These are phyloP conservation scores for Callyntrura sp. DNA, from an alignment of 2,888 invertebrate species.

Conservation along the genomic window DNA sequence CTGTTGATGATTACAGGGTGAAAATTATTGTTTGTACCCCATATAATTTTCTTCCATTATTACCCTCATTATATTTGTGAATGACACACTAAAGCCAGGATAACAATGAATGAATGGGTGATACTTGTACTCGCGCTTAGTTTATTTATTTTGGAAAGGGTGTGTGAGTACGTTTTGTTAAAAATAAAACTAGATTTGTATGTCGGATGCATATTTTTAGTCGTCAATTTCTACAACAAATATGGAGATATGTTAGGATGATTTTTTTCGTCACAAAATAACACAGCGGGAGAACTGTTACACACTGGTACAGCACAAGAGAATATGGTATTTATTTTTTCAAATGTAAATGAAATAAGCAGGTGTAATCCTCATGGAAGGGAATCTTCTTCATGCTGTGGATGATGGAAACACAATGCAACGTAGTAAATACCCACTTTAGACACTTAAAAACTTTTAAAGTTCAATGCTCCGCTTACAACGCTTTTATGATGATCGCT, in stretches of 20 bases:
- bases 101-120: slow-evolving; percentile 24
- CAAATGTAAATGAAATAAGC: not conserved
- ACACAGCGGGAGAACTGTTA: too few relatives aligned
- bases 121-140: not conserved
- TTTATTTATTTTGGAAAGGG: slow-evolving; percentile 4
- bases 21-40: slow-evolving; percentile 43
- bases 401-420: not conserved
- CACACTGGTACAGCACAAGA: not conserved
- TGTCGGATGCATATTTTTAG: slow-evolving; percentile 48
- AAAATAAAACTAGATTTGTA: slow-evolving; percentile 66
- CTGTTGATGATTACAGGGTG: slow-evolving; percentile 63
- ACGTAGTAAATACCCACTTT: not conserved
- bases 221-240: not conserved
- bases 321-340: not conserved
- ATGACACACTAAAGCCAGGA: slow-evolving; percentile 5
- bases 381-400: not conserved
- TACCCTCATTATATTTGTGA: slow-evolving; percentile 40
- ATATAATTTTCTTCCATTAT: slow-evolving; percentile 32
- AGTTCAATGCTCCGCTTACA: slow-evolving; percentile 29
- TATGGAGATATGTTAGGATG: not conserved
- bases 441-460: not conserved
- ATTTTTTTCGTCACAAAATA: too few relatives aligned
- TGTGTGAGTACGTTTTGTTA: slow-evolving; percentile 39
- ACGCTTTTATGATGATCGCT: not conserved
- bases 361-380: not conserved